Conservation (phyloP, 2,888 invertebrate species). For the Andrena camellia region DNA sequence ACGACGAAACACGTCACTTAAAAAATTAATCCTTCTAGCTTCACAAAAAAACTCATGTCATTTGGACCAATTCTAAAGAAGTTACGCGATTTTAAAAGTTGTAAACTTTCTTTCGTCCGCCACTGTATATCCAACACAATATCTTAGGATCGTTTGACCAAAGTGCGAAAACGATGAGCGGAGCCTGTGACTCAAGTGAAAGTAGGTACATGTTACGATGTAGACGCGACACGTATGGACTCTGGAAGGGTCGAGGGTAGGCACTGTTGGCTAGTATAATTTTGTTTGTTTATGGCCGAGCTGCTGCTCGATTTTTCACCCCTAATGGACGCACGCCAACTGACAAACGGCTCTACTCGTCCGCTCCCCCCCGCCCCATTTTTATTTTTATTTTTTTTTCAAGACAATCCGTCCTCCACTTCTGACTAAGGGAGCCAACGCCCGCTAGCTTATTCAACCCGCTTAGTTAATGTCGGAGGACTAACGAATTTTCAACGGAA, state of each 20-base stretch:
- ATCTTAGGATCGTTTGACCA: neutral
- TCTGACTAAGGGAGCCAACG: conserved; percentile 47
- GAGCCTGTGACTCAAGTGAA: neutral
- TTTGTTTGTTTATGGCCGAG: conserved; percentile 83
- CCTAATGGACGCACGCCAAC: conserved; percentile 81
- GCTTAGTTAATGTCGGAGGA: conserved; percentile 66
- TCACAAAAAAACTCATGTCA: too few species aligned
- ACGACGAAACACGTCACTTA: too few species aligned
- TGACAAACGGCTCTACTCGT: conserved; percentile 79
- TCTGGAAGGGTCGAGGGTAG: conserved; percentile 35
- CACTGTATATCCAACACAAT: neutral
- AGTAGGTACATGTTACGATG: neutral
- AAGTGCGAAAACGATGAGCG: neutral
- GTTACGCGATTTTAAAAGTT: too few species aligned
- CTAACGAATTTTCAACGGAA: conserved; percentile 60
- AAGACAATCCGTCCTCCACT: conserved; percentile 26
- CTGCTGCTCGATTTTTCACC: conserved; percentile 82
- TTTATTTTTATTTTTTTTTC: conserved; percentile 56
- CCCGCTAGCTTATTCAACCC: conserved; percentile 54
- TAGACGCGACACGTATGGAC: conserved; percentile 49
- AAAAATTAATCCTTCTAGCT: too few species aligned
- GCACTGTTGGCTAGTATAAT: conserved; percentile 77
- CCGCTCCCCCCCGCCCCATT: conserved; percentile 53
- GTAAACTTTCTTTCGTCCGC: too few species aligned
- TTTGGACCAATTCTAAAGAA: too few species aligned